Conservation (phyloP, 2,888 invertebrate species). For the Phytoseiulus persimilis region DNA sequence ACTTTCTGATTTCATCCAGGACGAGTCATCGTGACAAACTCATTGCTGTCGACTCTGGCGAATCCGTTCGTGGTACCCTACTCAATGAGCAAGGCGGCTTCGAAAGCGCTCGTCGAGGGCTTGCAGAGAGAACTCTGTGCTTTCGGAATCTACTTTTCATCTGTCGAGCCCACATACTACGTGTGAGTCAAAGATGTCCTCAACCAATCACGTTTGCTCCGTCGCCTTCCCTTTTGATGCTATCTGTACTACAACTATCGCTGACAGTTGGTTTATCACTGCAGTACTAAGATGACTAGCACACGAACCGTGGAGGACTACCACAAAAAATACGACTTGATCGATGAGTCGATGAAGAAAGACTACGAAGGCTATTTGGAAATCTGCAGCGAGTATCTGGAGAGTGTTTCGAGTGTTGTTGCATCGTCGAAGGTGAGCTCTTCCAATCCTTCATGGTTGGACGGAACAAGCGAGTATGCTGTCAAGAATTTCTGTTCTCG, state of each 20-base stretch:
- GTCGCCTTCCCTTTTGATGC: too few species aligned
- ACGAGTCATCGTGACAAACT: not conserved
- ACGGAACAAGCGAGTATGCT: too few species aligned
- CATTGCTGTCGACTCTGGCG: not conserved
- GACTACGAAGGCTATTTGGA: not conserved
- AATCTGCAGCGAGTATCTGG: constrained; percentile 20
- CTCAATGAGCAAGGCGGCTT: constrained; percentile 8
- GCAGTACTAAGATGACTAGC: not conserved
- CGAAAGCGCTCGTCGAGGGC: not conserved
- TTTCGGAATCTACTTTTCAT: constrained; percentile 8
- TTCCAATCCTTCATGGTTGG: too few species aligned
- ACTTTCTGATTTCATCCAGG: not conserved
- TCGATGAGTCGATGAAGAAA: constrained; percentile 8
- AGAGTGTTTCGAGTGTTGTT: not conserved
- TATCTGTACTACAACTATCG: too few species aligned
- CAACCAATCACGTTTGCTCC: too few species aligned
- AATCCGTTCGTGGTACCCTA: constrained; percentile 12
- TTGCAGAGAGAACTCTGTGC: not conserved
- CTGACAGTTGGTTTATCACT: not conserved
- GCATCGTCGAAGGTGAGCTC: not conserved
- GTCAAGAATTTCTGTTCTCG: too few species aligned
- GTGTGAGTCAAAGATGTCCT: not conserved
- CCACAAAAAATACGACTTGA: not conserved
- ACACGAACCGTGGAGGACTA: not conserved
- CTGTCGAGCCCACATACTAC: not conserved